Percentiles rank a stretch among this genome's conserved stretches.
phyloP scores from a whole-genome alignment of 2,113 vertebrate species.

The Alouatta palliata region DNA sequence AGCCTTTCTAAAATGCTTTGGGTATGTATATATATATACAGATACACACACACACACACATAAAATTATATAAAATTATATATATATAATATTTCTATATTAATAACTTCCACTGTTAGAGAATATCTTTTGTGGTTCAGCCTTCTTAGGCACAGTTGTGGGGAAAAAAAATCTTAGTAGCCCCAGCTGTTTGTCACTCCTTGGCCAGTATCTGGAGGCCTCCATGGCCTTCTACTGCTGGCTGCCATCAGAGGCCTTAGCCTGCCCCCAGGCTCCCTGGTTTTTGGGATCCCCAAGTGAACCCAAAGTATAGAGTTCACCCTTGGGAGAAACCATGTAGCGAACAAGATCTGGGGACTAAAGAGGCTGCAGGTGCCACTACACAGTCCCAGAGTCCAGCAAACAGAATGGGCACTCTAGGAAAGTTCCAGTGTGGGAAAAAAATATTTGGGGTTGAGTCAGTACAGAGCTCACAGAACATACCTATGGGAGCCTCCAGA shows the following conservation, averaged over 20 bases:
- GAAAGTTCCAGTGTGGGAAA: background rate
- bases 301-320: background rate
- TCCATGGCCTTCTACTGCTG: background rate
- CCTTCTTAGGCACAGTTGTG: background rate
- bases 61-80: background rate
- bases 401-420: background rate
- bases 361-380: background rate
- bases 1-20: conserved; percentile 46
- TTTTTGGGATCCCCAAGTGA: background rate
- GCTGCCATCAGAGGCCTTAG: background rate
- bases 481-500: background rate
- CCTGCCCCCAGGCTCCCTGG: background rate
- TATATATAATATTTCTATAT: background rate
- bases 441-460: background rate
- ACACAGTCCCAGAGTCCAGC: background rate
- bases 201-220: background rate
- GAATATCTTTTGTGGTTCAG: background rate
- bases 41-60: background rate
- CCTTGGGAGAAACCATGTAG: background rate
- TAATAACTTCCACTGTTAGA: background rate
- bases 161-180: background rate
- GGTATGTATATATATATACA: background rate
- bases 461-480: background rate
- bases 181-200: background rate
- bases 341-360: background rate